Evolutionary conservation across 2,113 vertebrate genomes (phyloP).

Genomic region (Mionectes macconnelli): DNA sequence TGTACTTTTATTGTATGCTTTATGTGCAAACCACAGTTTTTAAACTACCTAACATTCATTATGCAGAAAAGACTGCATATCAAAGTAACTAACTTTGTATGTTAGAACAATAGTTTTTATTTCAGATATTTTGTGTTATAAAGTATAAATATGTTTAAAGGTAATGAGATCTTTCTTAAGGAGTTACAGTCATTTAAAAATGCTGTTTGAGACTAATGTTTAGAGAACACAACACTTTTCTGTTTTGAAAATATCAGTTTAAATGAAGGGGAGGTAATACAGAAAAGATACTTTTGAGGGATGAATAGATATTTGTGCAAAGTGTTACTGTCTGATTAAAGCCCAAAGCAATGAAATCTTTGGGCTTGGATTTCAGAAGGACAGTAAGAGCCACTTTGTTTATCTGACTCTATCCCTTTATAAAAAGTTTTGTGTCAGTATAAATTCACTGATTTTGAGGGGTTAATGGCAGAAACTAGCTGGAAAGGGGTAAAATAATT

Average conservation of each 20-base stretch:
- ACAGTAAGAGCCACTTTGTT: background rate
- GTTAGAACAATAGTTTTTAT: background rate
- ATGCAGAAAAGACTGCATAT: background rate
- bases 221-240: background rate
- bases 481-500: background rate
- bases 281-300: background rate
- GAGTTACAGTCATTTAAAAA: background rate
- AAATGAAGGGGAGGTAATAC: background rate
- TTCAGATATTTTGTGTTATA: slow-evolving; percentile 19
- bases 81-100: background rate
- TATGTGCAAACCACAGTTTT: background rate
- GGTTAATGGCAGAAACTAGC: background rate
- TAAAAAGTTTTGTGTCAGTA: background rate
- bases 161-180: background rate
- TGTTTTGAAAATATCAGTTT: background rate
- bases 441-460: background rate
- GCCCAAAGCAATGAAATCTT: background rate
- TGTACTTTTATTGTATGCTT: slow-evolving; percentile 26
- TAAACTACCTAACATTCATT: background rate
- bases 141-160: slow-evolving; percentile 35
- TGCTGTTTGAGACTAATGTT: background rate
- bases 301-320: background rate
- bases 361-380: background rate
- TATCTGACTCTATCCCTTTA: background rate
- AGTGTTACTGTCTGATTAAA: background rate